Evolutionary conservation across 2,888 invertebrate genomes (phyloP), one percentile per base, ranked within the genome.

Genomic region (Patella caerulea): DNA sequence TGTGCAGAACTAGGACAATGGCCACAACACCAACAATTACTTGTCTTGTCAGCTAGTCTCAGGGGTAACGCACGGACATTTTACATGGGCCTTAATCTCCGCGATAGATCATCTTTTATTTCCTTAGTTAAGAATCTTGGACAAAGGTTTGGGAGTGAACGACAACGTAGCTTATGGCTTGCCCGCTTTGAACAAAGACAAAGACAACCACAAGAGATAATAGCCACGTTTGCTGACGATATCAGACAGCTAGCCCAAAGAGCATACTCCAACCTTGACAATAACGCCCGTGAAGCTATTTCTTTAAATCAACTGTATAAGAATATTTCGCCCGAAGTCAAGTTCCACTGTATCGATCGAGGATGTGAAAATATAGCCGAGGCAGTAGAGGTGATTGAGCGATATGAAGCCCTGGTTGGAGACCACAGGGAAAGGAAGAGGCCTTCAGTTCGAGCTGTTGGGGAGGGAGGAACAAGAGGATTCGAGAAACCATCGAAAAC

Each of bases 261-360:
- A 56, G 56, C 56, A 56, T 56, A 56, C 17, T 56, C 15, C 17
- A 56, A 56, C 17, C 56, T 56, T 14, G 17, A 56, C 17, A 56
- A 17, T 14, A 17, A 56, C 14, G 56, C 56, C 56, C 56, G 17
- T 14, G 56, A 55, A 34, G 73, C 55, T n/a, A 12, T 73, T n/a
- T 53, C 73, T 24, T 34, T 73, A 24, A 73, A 73, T 19, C 72
- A 72, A 52, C 52, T 72, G 53, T 72, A 72, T 53, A 72, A 72
- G 53, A 72, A 34, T n/a, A 45, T 72, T n/a, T 24, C 73, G 12
- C 53, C 29, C 19, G 56, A 73, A 24, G 24, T 73, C 19, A 73
- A 73, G 24, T 55, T 52, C 19, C 52, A 34, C n/a, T 73, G 73
- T 19, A 73, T 73, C 17, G 73, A 73, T 73, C 9, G 73, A 55